A percentile compares a stretch with the other conserved stretches of the same genome.
Conservation (phyloP, 2,797 vertebrate genomes). For the Rhynchotus rufescens region DNA sequence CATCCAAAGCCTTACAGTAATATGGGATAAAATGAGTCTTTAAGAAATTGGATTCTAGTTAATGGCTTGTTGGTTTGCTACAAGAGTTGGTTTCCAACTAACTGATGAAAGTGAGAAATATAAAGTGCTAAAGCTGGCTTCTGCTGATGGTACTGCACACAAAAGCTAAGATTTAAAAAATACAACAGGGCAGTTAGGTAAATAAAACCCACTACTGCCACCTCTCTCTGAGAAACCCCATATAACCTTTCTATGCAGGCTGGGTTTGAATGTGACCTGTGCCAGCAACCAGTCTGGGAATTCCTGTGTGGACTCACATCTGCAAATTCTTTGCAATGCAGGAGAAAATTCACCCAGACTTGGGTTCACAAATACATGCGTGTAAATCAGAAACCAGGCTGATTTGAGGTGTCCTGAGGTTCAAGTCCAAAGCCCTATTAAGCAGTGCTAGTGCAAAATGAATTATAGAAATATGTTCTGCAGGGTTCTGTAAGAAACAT, state of each 20-base stretch:
- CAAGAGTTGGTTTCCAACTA: background rate
- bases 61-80: background rate
- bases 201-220: background rate
- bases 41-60: background rate
- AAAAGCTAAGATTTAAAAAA: background rate
- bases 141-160: background rate
- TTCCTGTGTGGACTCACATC: background rate
- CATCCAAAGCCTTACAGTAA: background rate
- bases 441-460: background rate
- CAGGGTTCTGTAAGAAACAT: background rate
- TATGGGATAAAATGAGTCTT: background rate
- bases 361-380: background rate
- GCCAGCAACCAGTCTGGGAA: background rate
- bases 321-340: background rate
- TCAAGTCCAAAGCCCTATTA: background rate
- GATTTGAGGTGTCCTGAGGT: background rate
- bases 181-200: background rate
- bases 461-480: fast-evolving
- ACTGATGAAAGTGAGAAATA: background rate
- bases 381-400: background rate
- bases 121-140: background rate
- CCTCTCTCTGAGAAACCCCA: background rate
- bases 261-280: background rate
- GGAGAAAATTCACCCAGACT: background rate
- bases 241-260: background rate